Base-by-base conservation (phyloP, 2,113 vertebrate species). In the Podarcis cretensis region DNA sequence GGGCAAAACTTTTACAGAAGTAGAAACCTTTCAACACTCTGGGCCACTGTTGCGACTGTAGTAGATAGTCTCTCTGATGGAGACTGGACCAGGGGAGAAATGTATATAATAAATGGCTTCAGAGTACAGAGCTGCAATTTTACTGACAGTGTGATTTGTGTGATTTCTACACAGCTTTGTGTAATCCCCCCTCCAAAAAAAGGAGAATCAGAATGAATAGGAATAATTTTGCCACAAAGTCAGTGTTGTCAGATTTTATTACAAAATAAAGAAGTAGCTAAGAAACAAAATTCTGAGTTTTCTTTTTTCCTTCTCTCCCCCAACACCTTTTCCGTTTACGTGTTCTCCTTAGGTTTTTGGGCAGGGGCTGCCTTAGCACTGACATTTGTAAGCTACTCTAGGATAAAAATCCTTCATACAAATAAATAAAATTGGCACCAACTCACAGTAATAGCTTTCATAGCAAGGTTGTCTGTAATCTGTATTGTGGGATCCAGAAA, bases 1-100 rank as follows among this genome's bases (percentile, higher is more conserved):
- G 23, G 54, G 81, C 86, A 82, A 18, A 90, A 94, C 88, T 63
- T 86, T 86, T 89, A 90, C 40, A 92, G 85, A 93, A 92, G 90
- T 86, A 92, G 95, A 89, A 90, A 91, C 68, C 68, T 88, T 83
- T 84, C 23, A 88, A 83, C 85, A 90, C 94, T 84, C 86, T 75
- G 32, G 92, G 40, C 83, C 73, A 85, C 93, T 7, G 20, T 35
- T 43, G 27, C 3, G 1, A 43, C 13, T 2, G 1, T 20, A 71
- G n/a, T 4, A 27, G 63, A 9, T 12, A n/a, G 30, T n/a, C 54
- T 73, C 13, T 32, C 2, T n/a, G 48, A 48, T 0, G 30, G 37
- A 37, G 35, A 82, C 9, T 63, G 23, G 35, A 4, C 23, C 25
- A 20, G 12, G 5, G 21, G 27, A 57, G 2, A 10, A 32, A 3